Percentiles rank a stretch among this genome's conserved stretches.
phyloP scores from a whole-genome alignment of 2,888 invertebrate genomes.

The Watsonalla cultraria region DNA sequence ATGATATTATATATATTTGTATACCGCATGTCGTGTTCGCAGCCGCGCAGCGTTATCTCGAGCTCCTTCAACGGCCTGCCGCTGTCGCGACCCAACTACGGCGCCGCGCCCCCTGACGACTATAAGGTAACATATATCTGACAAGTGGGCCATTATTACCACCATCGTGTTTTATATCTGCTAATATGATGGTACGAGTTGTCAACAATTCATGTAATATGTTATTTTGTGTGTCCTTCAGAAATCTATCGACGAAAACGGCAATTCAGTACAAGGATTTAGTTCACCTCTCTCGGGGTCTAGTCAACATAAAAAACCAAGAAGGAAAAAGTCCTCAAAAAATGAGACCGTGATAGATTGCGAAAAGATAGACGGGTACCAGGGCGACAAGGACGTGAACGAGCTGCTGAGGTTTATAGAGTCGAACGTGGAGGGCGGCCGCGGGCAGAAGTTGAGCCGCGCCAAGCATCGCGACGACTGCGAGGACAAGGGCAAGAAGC shows the following conservation, averaged over 20 bases:
- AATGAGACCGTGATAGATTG: conserved; percentile 79
- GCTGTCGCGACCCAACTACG: conserved; percentile 55
- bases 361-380: conserved; percentile 86
- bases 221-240: conserved; percentile 47
- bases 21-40: conserved; percentile 12
- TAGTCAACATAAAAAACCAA: conserved; percentile 75
- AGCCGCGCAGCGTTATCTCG: conserved; percentile 59
- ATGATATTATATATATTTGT: conserved; percentile 16
- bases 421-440: conserved; percentile 70
- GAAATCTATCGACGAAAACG: conserved; percentile 89
- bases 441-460: conserved; percentile 51
- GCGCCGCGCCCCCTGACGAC: conserved; percentile 52
- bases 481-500: conserved; percentile 71
- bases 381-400: conserved; percentile 87
- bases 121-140: conserved; percentile 44
- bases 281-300: conserved; percentile 67
- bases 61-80: conserved; percentile 62
- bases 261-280: conserved; percentile 83
- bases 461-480: conserved; percentile 64
- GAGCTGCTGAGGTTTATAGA: conserved; percentile 88
- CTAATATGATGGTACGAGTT: too few relatives aligned
- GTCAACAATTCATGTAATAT: neutral
- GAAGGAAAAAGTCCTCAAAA: conserved; percentile 80
- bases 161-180: neutral
- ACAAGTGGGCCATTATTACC: neutral